These are phyloP conservation scores for Oscheius sp. DNA, from an alignment of 2,888 invertebrate genomes.

Conservation along the genomic window DNA sequence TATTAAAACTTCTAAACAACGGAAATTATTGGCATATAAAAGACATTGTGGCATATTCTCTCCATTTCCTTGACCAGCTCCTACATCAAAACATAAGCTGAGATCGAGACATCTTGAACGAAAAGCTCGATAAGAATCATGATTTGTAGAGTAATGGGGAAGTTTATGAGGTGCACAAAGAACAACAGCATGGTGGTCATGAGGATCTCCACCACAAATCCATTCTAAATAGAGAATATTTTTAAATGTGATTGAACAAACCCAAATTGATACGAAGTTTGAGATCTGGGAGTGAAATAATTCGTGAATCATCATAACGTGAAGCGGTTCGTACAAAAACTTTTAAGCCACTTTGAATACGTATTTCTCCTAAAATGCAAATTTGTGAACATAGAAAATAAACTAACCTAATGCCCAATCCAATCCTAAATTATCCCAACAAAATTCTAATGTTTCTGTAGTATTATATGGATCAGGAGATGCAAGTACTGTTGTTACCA, in stretches of 20 bases:
- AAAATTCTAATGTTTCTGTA: conserved; percentile 97
- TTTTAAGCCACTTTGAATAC: conserved; percentile 88
- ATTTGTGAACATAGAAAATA: too few species aligned
- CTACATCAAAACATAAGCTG: conserved; percentile 82
- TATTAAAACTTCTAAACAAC: conserved; percentile 79
- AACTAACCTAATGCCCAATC: conserved; percentile 90
- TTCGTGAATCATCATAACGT: conserved; percentile 94
- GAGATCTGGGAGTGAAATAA: conserved; percentile 49
- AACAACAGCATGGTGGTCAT: conserved; percentile 93
- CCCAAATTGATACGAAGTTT: conserved; percentile 43
- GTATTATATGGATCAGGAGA: conserved; percentile 98
- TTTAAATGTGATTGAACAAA: not conserved
- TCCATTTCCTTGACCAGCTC: conserved; percentile 45
- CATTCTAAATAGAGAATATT: conserved; percentile 50
- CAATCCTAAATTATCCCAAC: conserved; percentile 91
- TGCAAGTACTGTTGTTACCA: conserved; percentile 88
- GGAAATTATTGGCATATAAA: conserved; percentile 72
- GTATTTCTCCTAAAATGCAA: conserved; percentile 56
- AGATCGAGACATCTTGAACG: conserved; percentile 87
- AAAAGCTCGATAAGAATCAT: conserved; percentile 94
- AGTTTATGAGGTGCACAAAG: conserved; percentile 95
- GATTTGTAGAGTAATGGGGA: conserved; percentile 83
- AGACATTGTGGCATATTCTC: conserved; percentile 65
- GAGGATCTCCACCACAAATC: conserved; percentile 88
- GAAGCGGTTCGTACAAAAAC: conserved; percentile 96